These are phyloP conservation scores for Drosophila pandora DNA, from an alignment of 1,140 invertebrate genomes.

Conservation along the genomic window DNA sequence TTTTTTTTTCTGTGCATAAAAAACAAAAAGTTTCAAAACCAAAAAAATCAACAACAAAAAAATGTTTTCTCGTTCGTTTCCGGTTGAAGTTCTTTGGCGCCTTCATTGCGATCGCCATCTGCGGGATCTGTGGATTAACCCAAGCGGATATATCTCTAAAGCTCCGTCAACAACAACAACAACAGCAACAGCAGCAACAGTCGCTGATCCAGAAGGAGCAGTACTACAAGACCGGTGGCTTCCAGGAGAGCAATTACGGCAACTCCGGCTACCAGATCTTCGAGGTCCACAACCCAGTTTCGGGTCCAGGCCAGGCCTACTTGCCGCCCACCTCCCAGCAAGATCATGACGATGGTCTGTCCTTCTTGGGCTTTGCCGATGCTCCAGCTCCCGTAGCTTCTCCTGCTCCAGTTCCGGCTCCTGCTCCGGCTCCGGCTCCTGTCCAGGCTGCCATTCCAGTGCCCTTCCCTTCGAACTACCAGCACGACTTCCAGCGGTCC, in stretches of 20 bases:
- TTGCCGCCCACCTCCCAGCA: conserved; percentile 42
- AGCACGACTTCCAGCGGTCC: conserved; percentile 64
- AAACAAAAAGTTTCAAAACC: not conserved
- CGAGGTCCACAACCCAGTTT: conserved; percentile 76
- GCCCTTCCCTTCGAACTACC: conserved; percentile 72
- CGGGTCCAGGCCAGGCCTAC: conserved; percentile 45
- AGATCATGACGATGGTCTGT: conserved; percentile 48
- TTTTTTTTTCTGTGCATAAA: conserved; percentile 25
- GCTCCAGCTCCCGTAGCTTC: conserved; percentile 15
- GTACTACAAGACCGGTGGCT: conserved; percentile 38
- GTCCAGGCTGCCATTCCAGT: conserved; percentile 33
- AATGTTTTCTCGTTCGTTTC: conserved; percentile 20
- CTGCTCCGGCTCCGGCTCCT: not conserved
- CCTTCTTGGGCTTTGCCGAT: conserved; percentile 62
- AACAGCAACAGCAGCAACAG: conserved; percentile 25
- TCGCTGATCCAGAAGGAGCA: conserved; percentile 24
- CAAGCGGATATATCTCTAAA: conserved; percentile 71
- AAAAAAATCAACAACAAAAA: not conserved
- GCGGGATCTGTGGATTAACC: conserved; percentile 46
- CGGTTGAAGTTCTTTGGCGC: conserved; percentile 55
- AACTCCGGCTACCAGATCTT: conserved; percentile 74
- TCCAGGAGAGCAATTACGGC: conserved; percentile 68
- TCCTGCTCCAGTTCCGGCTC: not conserved
- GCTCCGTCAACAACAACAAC: conserved; percentile 33
- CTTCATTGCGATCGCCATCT: conserved; percentile 56